Evolutionary conservation across 2,888 invertebrate genomes (phyloP), one percentile per base, ranked within the genome.

Genomic region (Drosophila conformis): DNA sequence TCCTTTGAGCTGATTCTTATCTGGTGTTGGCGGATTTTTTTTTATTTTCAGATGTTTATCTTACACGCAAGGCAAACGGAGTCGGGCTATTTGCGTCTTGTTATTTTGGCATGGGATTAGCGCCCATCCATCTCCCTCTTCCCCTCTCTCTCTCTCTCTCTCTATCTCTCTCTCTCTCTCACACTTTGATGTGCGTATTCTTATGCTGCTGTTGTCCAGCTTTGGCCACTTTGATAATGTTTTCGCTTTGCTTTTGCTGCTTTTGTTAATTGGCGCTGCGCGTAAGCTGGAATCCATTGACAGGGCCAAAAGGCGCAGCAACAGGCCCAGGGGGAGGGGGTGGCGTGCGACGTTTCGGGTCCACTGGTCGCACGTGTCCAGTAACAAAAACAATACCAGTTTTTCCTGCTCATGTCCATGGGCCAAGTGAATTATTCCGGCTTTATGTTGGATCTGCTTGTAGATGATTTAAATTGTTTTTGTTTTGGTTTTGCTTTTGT

Each of bases 261-360:
- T 69, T 77, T 70, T 69, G 72, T 73, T 82, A 83, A 83, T 82
- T 81, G 81, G 60, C 69, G 67, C 64, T 46, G 67, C 52, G 62
- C 65, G 76, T 69, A 64, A 66, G 66, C 66, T 38, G 51, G 46
- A 48, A n/a, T 52, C 57, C 64, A 66, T 51, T 65, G 72, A 61
- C 66, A 46, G 64, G 49, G 18, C 51, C 25, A 38, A 27, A 4
- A 38, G 52, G 38, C 31, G 27, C 38, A 35, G 33, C 29, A 15
- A 48, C 48, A 46, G 42, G 10, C 18, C 5, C 21, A 36, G n/a
- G 1, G 18, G 15, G 18, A 46, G 25, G 4, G 2, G 2, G 13
- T 27, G 42, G 56, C 49, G 52, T 40, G 36, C 42, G 7, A 0
- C 21, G 40, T 57, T 62, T 67, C 40, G 35, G 57, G 60, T 25